A percentile compares a stretch with the other conserved stretches of the same genome.
phyloP scores from a whole-genome alignment of 2,113 vertebrate genomes.

The Burhinus bistriatus region DNA sequence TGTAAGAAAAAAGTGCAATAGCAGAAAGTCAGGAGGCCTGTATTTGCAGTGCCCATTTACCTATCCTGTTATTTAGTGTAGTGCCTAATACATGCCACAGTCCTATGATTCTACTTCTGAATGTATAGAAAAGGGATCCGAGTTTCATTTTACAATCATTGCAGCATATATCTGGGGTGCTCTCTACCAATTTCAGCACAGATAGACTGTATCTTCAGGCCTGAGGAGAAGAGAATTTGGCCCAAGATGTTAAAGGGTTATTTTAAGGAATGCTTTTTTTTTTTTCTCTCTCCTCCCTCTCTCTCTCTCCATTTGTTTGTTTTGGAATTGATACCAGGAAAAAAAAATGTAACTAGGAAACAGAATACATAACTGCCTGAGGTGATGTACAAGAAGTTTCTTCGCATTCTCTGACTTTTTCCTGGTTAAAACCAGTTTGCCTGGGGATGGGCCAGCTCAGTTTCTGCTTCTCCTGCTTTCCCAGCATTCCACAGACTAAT shows the following conservation, averaged over 20 bases:
- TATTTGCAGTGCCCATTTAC: neutral
- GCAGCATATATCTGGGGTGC: neutral
- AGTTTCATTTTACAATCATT: neutral
- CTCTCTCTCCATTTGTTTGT: conserved; percentile 33
- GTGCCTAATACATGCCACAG: neutral
- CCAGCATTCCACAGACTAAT: conserved; percentile 69
- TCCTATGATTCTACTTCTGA: neutral
- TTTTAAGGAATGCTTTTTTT: conserved; percentile 49
- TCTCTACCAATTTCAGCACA: neutral
- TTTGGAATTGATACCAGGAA: conserved; percentile 67
- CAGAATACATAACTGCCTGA: conserved; percentile 64
- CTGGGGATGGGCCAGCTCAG: conserved; percentile 72
- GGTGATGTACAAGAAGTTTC: conserved; percentile 70
- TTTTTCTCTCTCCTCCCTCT: neutral
- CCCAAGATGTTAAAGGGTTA: conserved; percentile 64
- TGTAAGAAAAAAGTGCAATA: neutral
- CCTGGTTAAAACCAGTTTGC: conserved; percentile 82
- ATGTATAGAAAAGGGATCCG: neutral
- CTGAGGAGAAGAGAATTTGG: neutral
- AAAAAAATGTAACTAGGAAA: conserved; percentile 70
- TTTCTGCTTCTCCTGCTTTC: conserved; percentile 73
- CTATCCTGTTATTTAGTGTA: neutral
- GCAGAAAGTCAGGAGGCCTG: neutral
- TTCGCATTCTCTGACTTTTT: conserved; percentile 69
- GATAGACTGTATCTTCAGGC: neutral